Evolutionary conservation across 1,140 invertebrate genomes (phyloP), one percentile per base, ranked within the genome.

Genomic region (Apocrypta bakeri): DNA sequence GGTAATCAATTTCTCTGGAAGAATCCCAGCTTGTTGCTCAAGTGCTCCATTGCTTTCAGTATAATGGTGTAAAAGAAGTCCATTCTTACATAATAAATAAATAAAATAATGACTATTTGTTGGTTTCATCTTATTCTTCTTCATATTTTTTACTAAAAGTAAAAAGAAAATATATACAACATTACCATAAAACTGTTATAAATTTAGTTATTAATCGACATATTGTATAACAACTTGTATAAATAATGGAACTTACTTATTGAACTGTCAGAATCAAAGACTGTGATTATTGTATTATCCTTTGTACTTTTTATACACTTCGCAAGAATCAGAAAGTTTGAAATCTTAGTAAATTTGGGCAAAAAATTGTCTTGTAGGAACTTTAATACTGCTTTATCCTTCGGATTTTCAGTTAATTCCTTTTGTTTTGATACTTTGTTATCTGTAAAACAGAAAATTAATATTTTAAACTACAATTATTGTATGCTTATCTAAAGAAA

Each of bases 41-140:
- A 77, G 56, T 40, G 63, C 61, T 40, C 61, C 75, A 25, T 77
- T 77, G 25, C 37, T 63, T 42, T 77, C 63, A 37, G 75, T 77
- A 77, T 77, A 77, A 66, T 77, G 75, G 7, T 33, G 75, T 24
- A 77, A 40, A 40, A 77, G 64, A 27, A 40, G 63, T 40, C 61
- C 24, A 14, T 77, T 77, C 17, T 77, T 61, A 66, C 37, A 64
- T 8, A 77, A 61, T 77, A 77, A 77, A 37, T 48, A 25, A 40
- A 77, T 77, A 77, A 77, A 77, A 17, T 77, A 77, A 40, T 77
- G 75, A 66, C 75, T 66, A 12, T 12, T 25, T 77, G 75, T 66
- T 8, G 75, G 63, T 24, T 27, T 64, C 7, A 77, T 37, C 63
- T 77, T 21, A 12, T 63, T 63, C 2, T 17, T 63, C 24, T 61